Base-by-base conservation (phyloP, 2,888 invertebrate genomes). In the Notodonta dromedarius region DNA sequence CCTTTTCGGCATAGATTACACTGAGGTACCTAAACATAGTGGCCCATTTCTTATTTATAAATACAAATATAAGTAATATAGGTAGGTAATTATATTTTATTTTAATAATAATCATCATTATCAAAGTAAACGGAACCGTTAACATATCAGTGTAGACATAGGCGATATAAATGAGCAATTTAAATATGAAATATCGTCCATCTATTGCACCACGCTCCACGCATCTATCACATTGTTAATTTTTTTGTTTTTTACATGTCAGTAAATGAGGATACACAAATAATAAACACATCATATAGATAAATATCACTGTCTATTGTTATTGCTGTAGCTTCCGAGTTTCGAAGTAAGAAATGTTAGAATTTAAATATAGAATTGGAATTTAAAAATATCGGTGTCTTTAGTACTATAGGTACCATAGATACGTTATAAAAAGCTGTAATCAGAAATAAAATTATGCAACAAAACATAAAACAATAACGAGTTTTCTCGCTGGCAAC, bases 391-490 rank as follows among this genome's bases (percentile, higher is more conserved):
- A 69, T 65, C 56, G 50, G 57, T 64, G 61, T 40, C 65, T 61
- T 66, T 59, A 62, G 73, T 65, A 64, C 24, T 24, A 24, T 24
- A 24, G 24, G 24, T 24, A 24, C 24, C 24, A 65, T 66, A 66
- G 52, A 44, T 65, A 72, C 63, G 67, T 63, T 78, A 74, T 71
- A 74, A 74, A 69, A 74, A 72, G 63, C 63, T 52, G 59, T 66
- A 71, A 73, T 62, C 62, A 66, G 65, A 71, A 79, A 76, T 79
- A 77, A 79, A 80, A 80, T 80, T 78, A 82, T 81, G 84, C 82
- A 84, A 83, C 66, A 71, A 74, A 65, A 71, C 2, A 24, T 74
- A 77, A 77, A 79, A 77, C 69, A 74, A 70, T 76, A 76, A 73
- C 73, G 67, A 72, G 73, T 73, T 82, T 76, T 79, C 73, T 71